Percentiles rank a stretch among this genome's conserved stretches.
phyloP scores from a whole-genome alignment of 2,797 vertebrate species.

The Lepidocolaptes lacrymiger region DNA sequence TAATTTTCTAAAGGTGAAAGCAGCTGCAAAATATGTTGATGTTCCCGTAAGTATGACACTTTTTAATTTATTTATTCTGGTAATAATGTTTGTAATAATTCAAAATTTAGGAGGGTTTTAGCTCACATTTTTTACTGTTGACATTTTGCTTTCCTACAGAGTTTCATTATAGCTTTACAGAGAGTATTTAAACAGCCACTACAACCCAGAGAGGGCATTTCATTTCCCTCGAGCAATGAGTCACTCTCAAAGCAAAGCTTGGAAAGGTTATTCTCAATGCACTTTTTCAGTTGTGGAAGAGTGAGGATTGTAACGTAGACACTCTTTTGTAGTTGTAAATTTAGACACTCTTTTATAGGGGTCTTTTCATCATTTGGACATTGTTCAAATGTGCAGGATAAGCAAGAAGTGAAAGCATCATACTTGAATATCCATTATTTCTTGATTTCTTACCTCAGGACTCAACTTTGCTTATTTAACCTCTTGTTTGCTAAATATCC shows the following conservation, averaged over 20 bases:
- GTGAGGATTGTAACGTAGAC: slow-evolving; percentile 38
- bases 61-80: neutral
- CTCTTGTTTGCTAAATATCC: neutral
- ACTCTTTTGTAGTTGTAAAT: slow-evolving; percentile 30
- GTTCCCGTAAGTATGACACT: slow-evolving; percentile 88
- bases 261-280: slow-evolving; percentile 62
- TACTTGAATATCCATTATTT: neutral
- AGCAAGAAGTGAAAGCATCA: neutral
- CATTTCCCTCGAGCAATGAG: slow-evolving; percentile 65
- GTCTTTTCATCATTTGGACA: neutral
- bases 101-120: neutral
- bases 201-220: slow-evolving; percentile 36
- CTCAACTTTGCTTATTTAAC: neutral
- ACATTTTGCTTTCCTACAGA: slow-evolving; percentile 53
- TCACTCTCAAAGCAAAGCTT: slow-evolving; percentile 59
- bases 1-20: slow-evolving; percentile 87
- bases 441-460: neutral
- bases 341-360: neutral
- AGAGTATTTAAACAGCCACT: slow-evolving; percentile 61
- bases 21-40: slow-evolving; percentile 96
- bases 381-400: neutral
- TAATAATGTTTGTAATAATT: neutral
- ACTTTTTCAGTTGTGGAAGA: slow-evolving; percentile 65
- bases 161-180: slow-evolving; percentile 42
- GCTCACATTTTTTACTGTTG: slow-evolving; percentile 34